Evolutionary conservation across 1,140 invertebrate genomes (phyloP), one percentile per base, ranked within the genome.

Genomic region (Laodelphax striatellus): DNA sequence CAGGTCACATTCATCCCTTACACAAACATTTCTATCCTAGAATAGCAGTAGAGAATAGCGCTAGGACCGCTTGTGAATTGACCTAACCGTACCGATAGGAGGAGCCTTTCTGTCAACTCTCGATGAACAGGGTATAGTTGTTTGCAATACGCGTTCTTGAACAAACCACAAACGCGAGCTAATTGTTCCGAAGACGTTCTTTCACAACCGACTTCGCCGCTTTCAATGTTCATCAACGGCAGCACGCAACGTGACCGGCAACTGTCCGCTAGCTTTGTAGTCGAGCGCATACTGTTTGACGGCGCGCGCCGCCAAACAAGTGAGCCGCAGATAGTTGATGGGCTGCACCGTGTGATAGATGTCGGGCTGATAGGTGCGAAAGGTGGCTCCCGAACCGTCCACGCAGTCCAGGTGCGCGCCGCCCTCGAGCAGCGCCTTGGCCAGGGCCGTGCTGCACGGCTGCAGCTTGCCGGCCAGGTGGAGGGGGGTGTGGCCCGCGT

Each of bases 401-500:
- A 87, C 83, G n/a, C 82, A 79, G 75, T 96, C 93, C 55, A 94
- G 76, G 74, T 97, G 93, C 10, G 89, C 89, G 24, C 91, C 92
- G 65, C 82, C 77, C 3, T 83, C 75, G 0, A 97, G 77, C 0
- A 97, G 75, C 2, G 79, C 79, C 61, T 79, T 77, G 0, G 88
- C 76, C 14, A 80, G 79, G 1, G 81, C 76, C 11, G 81, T 80
- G 70, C 52, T 72, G 69, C 80, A 84, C 5, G 82, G 83, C 67
- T 81, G 75, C 5, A 77, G 67, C 13, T 68, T 58, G 21, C 72
- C 72, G 58, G 70, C 68, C 64, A 91, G 72, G 68, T 94, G 91
- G 11, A 94, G 75, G 1, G 89, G 83, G 11, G 88, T 91, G 70
- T 94, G 94, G 8, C 87, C 87, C 52, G 84, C 82, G 17, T 82